These are phyloP conservation scores for Pyrrhosoma nymphula DNA, from an alignment of 2,888 invertebrate genomes.

Conservation along the genomic window DNA sequence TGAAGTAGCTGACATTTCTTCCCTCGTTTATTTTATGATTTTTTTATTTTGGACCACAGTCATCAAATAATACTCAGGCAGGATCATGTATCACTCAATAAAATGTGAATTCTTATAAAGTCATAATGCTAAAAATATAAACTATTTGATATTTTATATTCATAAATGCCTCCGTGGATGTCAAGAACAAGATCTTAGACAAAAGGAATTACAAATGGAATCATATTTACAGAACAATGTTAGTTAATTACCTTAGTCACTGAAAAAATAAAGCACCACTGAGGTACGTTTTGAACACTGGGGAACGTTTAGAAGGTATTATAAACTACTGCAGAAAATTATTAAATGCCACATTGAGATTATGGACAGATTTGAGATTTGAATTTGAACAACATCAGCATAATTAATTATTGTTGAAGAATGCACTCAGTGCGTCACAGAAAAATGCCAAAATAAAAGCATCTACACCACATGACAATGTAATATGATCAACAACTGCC, in stretches of 20 bases:
- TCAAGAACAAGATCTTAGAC: background rate
- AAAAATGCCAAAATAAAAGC: background rate
- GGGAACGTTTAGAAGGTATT: background rate
- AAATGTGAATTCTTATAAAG: background rate
- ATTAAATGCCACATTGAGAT: conserved; percentile 17
- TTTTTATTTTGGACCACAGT: conserved; percentile 19
- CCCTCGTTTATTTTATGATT: background rate
- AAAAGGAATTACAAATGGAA: background rate
- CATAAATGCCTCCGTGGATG: conserved; percentile 3
- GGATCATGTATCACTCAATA: conserved; percentile 42
- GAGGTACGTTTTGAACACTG: background rate
- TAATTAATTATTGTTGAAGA: background rate
- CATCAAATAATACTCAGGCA: conserved; percentile 45
- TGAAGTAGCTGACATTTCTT: background rate
- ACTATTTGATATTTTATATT: conserved; percentile 38
- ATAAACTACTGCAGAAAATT: background rate
- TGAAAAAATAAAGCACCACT: background rate
- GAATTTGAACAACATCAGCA: background rate
- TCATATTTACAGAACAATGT: conserved; percentile 30
- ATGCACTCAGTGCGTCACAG: background rate
- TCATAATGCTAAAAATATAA: conserved; percentile 44
- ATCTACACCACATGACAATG: background rate
- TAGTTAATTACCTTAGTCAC: background rate
- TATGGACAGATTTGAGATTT: background rate
- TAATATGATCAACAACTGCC: conserved; percentile 2